Evolutionary conservation across 2,888 invertebrate species (phyloP), one percentile per base, ranked within the genome.

Genomic region (Amphipoea oculea): DNA sequence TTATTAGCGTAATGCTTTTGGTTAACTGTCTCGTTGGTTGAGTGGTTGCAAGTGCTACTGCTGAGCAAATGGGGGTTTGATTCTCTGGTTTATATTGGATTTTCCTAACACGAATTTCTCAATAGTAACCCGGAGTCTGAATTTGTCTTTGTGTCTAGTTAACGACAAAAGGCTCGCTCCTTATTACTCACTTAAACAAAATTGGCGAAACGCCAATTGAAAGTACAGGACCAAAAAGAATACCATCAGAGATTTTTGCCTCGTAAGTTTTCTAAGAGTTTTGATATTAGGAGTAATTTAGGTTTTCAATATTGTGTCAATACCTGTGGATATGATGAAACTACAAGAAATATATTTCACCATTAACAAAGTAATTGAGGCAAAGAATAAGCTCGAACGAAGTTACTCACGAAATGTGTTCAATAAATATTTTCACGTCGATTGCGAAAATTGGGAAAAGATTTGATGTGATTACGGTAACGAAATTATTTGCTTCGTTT

Each of bases 261-360:
- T 42, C 40, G 29, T 42, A 0, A 68, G 60, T 71, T 17, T 20
- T 14, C 36, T 3, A 17, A 42, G 6, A 66, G 9, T 40, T 62
- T 14, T 9, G 4, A 20, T 54, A 70, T 84, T 84, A 71, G 42
- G 20, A 84, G 77, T 70, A 78, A 85, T 81, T 78, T 76, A 78
- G 70, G 51, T 81, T 76, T 85, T 81, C 78, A 86, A 74, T 85
- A 76, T 60, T 75, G 63, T 82, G 65, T 78, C 65, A 29, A 42
- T 42, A 48, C 66, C 45, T 57, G 23, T 42, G 40, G 20, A 65
- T 51, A 20, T 23, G n/a, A 45, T 2, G 12, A 67, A 84, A 68
- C 70, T 72, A 68, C 29, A 36, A 63, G 65, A 76, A 71, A 82
- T 74, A 45, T 77, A 66, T 76, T 78, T 85, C 45, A 73, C 65